Base-by-base conservation (phyloP, 2,888 invertebrate species). In the Gari tellinella region DNA sequence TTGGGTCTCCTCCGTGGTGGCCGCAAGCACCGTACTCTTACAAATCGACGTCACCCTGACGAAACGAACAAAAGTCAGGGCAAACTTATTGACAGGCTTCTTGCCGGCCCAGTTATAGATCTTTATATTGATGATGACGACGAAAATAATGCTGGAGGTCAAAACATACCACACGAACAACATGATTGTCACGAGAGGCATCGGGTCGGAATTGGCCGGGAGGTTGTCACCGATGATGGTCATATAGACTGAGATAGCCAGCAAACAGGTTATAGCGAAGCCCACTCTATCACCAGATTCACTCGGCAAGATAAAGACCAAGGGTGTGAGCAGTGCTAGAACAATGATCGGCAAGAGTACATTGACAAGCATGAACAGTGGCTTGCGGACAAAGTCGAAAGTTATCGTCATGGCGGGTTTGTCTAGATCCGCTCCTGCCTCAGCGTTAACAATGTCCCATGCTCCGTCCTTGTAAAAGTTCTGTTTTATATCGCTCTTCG, bases 221-320 rank as follows among this genome's bases (percentile, higher is more conserved):
- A 65, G 26, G 26, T 57, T 56, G 17, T 57, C 65, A 26, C 57
- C 41, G 19, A 65, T 48, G 5, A 65, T 65, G 17, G 65, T 65
- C 65, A 65, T 65, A 17, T 66, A 66, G 0, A 66, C 66, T 10
- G 66, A 66, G 14, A 66, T 52, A 2, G 66, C 66, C 23, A 66
- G 45, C 14, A 66, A 25, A 23, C 25, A 58, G 3, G 66, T 66
- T 12, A 66, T 60, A 7, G 66, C 40, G 38, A 45, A 66, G 4
- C 66, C 66, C 2, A 66, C 53, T 21, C 66, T 41, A 15, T 66
- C 66, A 0, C 66, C 66, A n/a, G 66, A 51, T n/a, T 52, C 58
- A 23, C 43, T 60, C 0, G 66, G 66, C 38, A 66, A 51, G 8
- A 60, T 14, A 31, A 66, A 66, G 17, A 66, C 66, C 5, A 66